Evolutionary conservation across 2,797 vertebrate genomes (phyloP).

Genomic region (Hydrocynus forskahlii): DNA sequence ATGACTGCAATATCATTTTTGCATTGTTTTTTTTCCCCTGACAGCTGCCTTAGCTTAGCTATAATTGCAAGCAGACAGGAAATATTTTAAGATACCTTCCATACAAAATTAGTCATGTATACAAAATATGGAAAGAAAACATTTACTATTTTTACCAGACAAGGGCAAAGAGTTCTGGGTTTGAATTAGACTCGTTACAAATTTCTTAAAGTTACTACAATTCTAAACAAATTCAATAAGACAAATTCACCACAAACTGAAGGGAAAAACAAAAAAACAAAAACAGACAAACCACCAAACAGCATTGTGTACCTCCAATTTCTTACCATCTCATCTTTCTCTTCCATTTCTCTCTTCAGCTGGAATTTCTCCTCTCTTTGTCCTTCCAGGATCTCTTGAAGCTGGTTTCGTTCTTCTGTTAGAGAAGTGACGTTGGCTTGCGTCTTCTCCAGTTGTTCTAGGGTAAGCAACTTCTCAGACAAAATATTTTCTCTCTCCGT

Average conservation of each 20-base stretch:
- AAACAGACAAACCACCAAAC: not conserved
- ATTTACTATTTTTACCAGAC: too few relatives aligned
- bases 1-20: not conserved
- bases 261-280: too few relatives aligned
- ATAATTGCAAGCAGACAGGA: too few relatives aligned
- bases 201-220: not conserved
- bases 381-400: slow-evolving; percentile 43
- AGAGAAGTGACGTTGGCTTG: slow-evolving; percentile 64
- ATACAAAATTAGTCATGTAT: too few relatives aligned
- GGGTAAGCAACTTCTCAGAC: slow-evolving; percentile 32
- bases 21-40: not conserved
- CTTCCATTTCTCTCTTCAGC: slow-evolving; percentile 33
- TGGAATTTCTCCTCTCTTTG: slow-evolving; percentile 30
- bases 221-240: too few relatives aligned
- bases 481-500: slow-evolving; percentile 40
- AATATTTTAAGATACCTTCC: too few relatives aligned
- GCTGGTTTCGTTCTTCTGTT: slow-evolving; percentile 38
- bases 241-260: too few relatives aligned
- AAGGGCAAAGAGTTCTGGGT: too few relatives aligned
- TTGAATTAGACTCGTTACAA: too few relatives aligned
- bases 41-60: not conserved
- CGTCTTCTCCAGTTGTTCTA: slow-evolving; percentile 33
- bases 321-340: slow-evolving; percentile 47
- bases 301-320: not conserved
- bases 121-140: too few relatives aligned